Evolutionary conservation across 2,113 vertebrate genomes (phyloP), one percentile per base, ranked within the genome.

Genomic region (Mesembrinibis cayennensis): DNA sequence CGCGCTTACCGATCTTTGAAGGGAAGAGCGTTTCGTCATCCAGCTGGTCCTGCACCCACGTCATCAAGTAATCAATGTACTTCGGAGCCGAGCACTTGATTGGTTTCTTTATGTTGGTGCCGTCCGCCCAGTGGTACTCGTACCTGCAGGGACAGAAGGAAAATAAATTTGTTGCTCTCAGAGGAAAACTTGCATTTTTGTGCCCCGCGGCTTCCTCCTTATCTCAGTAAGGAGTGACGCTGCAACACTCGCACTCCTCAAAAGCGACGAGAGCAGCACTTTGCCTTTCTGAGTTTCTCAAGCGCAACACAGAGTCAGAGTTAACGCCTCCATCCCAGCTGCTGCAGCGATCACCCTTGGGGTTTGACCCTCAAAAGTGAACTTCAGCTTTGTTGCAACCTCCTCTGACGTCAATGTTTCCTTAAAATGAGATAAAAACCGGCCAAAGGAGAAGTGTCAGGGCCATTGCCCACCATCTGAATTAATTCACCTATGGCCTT

Each of bases 51-150:
- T 99, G 99, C 87, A 99, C 99, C 99, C 99, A 99, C 10, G 99
- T 99, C 99, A 99, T 99, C 98, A 99, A 88, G 97, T 99, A 99
- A 92, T 99, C 99, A 6, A 99, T 99, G 97, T 99, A 99, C 87
- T 99, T 99, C 4, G 99, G 99, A 4, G 99, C 99, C 0, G 99
- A 99, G 98, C 99, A 99, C 94, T 99, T 99, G 95, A 99, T 99
- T 2, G 99, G 99, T 94, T 99, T 99, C 97, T 38, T 38, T 38
- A 38, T 38, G 38, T 38, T 38, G 38, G 38, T 38, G 38, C 38
- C 38, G 38, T 38, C 99, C 6, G 99, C 99, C 99, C 99, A 99
- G 95, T 99, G 99, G 97, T 99, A 99, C 93, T 99, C 99, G 25
- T 99, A 99, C 95, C 99, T 99, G 90, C 3, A 44, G 77, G 94